Evolutionary conservation across 1,140 invertebrate species (phyloP), one percentile per base, ranked within the genome.

Genomic region (Heliothis subflexa): DNA sequence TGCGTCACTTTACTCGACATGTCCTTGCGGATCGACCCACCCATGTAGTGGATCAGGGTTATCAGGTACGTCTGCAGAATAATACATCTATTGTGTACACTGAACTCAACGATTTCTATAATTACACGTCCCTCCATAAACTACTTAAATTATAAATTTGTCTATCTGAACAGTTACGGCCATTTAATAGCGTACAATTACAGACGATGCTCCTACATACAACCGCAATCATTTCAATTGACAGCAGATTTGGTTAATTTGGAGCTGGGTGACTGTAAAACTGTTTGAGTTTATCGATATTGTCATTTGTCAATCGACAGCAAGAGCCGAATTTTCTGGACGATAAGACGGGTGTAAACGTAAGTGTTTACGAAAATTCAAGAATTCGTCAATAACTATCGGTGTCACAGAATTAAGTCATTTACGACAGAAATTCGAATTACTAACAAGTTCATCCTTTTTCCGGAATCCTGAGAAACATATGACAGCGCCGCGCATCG

Each of bases 31-130:
- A 99, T 97, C 86, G 97, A 98, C 16, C 98, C 98, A 81, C 98
- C 98, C 98, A 99, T 99, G 89, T 97, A 97, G 95, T 99, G 98
- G 81, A 99, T 97, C 88, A 98, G 95, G 85, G 97, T 97, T 81
- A 98, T 97, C 86, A 99, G 95, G 88, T 96, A 96, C 79, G 96
- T 97, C 98, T 98, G 91, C 40, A 28, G 21, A 75, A 64, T 52
- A 62, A 64, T 45, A 75, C 59, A 18, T 5, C 47, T 12, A 45
- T 49, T 49, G 54, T 52, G 64, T 45, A n/a, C 14, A 28, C 13
- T 9, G 50, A 55, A 73, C 40, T 47, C 16, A 61, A 12, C 47
- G 28, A 45, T 45, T 47, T 16, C n/a, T 47, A 40, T 7, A 28
- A 47, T 50, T 25, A 12, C 7, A 3, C 33, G 18, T 47, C n/a